Evolutionary conservation across 2,797 vertebrate species (phyloP).

Genomic region (Anisognathus igniventris): DNA sequence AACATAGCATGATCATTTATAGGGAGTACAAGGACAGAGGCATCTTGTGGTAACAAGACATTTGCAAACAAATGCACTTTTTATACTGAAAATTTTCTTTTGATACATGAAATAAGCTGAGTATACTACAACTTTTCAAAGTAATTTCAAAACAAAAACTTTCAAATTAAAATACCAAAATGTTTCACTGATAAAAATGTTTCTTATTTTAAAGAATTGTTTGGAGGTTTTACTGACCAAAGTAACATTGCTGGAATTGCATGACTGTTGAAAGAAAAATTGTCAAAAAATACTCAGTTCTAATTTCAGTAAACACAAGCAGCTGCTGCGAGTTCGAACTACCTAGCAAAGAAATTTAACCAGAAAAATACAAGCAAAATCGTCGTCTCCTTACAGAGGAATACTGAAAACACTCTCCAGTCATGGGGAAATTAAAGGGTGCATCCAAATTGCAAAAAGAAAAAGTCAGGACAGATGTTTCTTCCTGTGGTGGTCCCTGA

Average conservation of each 20-base stretch:
- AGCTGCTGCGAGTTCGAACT: not conserved
- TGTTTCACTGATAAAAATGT: not conserved
- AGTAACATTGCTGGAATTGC: not conserved
- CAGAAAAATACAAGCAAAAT: not conserved
- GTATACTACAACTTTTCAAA: not conserved
- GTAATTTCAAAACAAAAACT: not conserved
- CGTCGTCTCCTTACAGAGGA: not conserved
- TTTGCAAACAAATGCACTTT: not conserved
- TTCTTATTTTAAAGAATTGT: not conserved
- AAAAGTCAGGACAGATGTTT: not conserved
- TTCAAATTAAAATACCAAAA: not conserved
- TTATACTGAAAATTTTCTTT: not conserved
- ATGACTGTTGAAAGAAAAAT: not conserved
- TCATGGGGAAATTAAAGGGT: not conserved
- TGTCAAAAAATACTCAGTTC: not conserved
- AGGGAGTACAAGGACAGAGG: conserved; percentile 3
- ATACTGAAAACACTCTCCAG: not conserved
- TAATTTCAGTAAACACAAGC: not conserved
- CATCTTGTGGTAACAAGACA: not conserved
- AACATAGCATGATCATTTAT: not conserved
- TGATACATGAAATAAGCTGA: not conserved
- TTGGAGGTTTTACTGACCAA: not conserved
- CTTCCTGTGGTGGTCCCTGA: not conserved
- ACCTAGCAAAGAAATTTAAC: not conserved
- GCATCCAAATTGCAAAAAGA: not conserved